Percentiles rank a stretch among this genome's conserved stretches.
These are phyloP conservation scores for Leontopithecus rosalia DNA, from an alignment of 2,797 vertebrate species.

Conservation along the genomic window DNA sequence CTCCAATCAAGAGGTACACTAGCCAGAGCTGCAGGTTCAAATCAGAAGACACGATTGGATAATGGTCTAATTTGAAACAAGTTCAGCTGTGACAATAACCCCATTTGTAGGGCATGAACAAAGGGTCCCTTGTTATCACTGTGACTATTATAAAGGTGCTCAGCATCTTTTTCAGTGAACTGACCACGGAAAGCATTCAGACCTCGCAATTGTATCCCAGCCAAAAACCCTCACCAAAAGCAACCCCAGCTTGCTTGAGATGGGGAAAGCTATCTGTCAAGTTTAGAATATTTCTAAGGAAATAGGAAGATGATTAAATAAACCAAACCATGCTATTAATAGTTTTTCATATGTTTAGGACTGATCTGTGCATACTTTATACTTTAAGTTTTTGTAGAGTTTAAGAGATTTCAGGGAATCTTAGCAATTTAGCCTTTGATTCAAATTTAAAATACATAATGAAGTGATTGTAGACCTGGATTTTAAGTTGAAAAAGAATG, in stretches of 20 bases:
- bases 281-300: neutral
- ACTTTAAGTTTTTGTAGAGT: slow-evolving; percentile 3
- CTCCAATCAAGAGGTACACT: slow-evolving; percentile 29
- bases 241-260: neutral
- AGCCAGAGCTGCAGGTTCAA: neutral
- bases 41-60: neutral
- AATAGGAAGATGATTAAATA: neutral
- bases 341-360: neutral
- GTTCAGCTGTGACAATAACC: slow-evolving; percentile 10
- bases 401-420: slow-evolving; percentile 31
- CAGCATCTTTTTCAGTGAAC: neutral
- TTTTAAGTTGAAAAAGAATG: slow-evolving; percentile 9
- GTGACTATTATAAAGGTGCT: slow-evolving; percentile 1
- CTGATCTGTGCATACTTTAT: neutral
- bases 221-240: neutral
- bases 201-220: neutral
- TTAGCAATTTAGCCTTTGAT: slow-evolving; percentile 13
- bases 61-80: slow-evolving; percentile 34
- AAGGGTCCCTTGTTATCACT: neutral
- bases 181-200: neutral
- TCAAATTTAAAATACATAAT: slow-evolving; percentile 6
- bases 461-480: slow-evolving; percentile 17
- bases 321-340: neutral
- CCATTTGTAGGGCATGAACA: neutral
- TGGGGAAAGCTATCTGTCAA: neutral